Base-by-base conservation (phyloP, 2,888 invertebrate genomes). In the Heteromurus nitidus region DNA sequence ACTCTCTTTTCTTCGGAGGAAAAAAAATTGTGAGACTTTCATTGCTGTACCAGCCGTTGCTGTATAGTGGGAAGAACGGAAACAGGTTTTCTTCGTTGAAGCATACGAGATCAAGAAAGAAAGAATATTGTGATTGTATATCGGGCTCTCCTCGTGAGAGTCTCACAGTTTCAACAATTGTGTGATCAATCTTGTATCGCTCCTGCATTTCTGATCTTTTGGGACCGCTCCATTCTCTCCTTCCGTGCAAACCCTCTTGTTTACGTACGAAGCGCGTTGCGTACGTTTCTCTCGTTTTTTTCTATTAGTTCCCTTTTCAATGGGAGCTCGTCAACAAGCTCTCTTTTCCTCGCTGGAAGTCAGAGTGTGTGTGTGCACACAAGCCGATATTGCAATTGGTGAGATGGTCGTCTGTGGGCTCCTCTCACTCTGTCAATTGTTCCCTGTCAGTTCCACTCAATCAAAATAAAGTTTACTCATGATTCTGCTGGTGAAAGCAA, bases 381-480 rank as follows among this genome's bases (percentile, higher is more conserved):
- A 31, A 31, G 64, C 73, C 55, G 42, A 13, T 58, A 36, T 74
- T 44, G 31, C 65, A 67, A 67, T 75, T 55, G 75, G 13, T 30
- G 67, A 75, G 65, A 75, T 58, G 67, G 75, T 67, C 65, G 74
- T 74, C 74, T 64, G 74, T 65, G 74, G 74, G 74, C 67, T 75
- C 67, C 75, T 67, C 58, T 67, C 67, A 75, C 67, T 53, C 74
- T 75, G 75, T 75, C 75, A 75, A 75, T 75, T 75, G 75, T 75
- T 75, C 75, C 67, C 75, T 75, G 75, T 75, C 75, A 75, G 67
- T 67, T 75, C 75, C 75, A 75, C 75, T 75, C 75, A 75, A 75
- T 75, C 75, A 75, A 75, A 75, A 75, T 75, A 75, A 75, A 75
- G 75, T 75, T 75, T 75, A 67, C 75, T 75, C 75, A 55, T 75